These are phyloP conservation scores for Plodia interpunctella DNA, from an alignment of 1,140 invertebrate species.

Conservation along the genomic window DNA sequence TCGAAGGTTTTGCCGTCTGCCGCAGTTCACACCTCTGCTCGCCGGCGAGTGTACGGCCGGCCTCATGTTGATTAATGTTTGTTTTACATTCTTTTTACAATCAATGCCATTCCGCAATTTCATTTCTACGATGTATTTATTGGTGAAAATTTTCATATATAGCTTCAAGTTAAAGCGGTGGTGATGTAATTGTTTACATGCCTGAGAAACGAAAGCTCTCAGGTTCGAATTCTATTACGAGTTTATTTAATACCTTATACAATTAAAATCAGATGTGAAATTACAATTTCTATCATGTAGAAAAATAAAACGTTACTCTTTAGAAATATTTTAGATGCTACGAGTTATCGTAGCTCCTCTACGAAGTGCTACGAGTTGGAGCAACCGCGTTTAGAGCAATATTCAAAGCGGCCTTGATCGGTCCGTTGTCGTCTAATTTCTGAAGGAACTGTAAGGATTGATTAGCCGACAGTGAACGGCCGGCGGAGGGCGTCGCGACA, in stretches of 20 bases:
- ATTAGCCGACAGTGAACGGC: slow-evolving; percentile 57
- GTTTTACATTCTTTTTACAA: too few species aligned
- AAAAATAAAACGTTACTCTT: too few species aligned
- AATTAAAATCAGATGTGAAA: too few species aligned
- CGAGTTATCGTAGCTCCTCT: neutral
- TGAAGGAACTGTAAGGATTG: slow-evolving; percentile 30
- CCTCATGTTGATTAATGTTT: neutral
- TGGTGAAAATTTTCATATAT: too few species aligned
- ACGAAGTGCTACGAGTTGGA: neutral
- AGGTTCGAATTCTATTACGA: too few species aligned
- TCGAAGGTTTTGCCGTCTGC: slow-evolving; percentile 47
- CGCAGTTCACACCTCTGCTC: slow-evolving; percentile 43
- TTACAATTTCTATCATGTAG: too few species aligned
- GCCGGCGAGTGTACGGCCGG: neutral
- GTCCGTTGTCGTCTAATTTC: neutral
- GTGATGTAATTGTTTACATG: too few species aligned
- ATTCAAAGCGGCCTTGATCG: neutral
- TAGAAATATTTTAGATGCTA: neutral
- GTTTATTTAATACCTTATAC: too few species aligned
- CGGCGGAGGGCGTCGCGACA: slow-evolving; percentile 44
- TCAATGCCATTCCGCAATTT: too few species aligned
- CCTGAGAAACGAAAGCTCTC: too few species aligned
- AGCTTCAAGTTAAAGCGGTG: too few species aligned
- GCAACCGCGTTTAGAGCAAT: neutral
- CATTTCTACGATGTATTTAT: too few species aligned